Percentiles rank a stretch among this genome's conserved stretches.
phyloP scores from a whole-genome alignment of 2,797 vertebrate species.

The Philypnodon macrostomus region DNA sequence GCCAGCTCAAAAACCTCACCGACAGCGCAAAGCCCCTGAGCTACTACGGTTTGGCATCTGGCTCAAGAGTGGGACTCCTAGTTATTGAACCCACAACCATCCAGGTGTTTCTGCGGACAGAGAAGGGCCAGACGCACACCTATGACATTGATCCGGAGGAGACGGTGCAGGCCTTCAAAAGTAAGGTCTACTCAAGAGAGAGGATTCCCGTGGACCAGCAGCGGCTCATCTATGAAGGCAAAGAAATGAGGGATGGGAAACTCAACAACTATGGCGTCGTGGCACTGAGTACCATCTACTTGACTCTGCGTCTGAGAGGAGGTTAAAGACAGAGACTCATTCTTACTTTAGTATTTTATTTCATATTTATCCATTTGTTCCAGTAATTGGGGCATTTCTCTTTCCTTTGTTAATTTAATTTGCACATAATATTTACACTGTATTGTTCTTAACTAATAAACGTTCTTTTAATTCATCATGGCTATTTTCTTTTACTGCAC shows the following conservation, averaged over 20 bases:
- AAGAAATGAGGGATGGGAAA: conserved; percentile 28
- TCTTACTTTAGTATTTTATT: background rate
- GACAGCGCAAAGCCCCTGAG: conserved; percentile 31
- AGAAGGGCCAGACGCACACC: conserved; percentile 29
- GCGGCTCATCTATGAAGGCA: conserved; percentile 56
- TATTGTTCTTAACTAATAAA: conserved; percentile 8
- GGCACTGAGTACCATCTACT: conserved; percentile 49
- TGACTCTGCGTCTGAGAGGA: conserved; percentile 64
- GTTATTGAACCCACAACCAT: conserved; percentile 27
- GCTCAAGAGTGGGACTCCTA: conserved; percentile 56
- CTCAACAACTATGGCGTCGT: conserved; percentile 58
- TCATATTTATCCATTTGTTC: conserved; percentile 6
- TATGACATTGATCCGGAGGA: conserved; percentile 49
- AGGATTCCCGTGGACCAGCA: conserved; percentile 54
- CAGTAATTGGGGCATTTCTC: background rate
- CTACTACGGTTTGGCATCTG: conserved; percentile 40
- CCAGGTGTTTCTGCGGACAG: conserved; percentile 68
- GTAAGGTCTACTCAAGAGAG: conserved; percentile 40
- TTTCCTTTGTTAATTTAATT: background rate
- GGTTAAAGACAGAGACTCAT: conserved; percentile 43
- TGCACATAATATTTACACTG: no score
- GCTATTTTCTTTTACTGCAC: background rate
- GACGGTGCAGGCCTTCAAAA: conserved; percentile 59
- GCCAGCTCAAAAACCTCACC: conserved; percentile 29
- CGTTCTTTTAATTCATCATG: background rate